These are phyloP conservation scores for Paradisaea rubra DNA, from an alignment of 2,113 vertebrate genomes.

Conservation along the genomic window DNA sequence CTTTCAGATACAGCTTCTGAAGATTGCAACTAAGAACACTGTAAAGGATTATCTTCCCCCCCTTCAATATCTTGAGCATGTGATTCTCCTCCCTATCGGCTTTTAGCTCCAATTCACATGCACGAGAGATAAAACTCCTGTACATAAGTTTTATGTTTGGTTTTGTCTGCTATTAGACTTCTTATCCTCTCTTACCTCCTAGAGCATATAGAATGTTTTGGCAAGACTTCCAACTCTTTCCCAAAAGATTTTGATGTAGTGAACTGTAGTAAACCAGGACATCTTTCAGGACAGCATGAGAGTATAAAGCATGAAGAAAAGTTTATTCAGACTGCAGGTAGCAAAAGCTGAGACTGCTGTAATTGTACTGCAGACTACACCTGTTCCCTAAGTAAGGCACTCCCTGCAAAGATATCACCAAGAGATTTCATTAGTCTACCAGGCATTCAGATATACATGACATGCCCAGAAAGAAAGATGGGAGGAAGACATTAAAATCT, in stretches of 20 bases:
- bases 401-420: constrained; percentile 47
- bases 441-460: constrained; percentile 10
- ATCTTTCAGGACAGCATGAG: constrained; percentile 52
- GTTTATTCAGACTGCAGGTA: constrained; percentile 49
- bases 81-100: neutral
- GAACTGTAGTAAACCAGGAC: constrained; percentile 24
- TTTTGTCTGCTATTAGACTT: constrained; percentile 23
- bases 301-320: constrained; percentile 46
- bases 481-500: neutral
- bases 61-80: neutral
- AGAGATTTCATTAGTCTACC: constrained; percentile 47
- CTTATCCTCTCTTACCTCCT: constrained; percentile 43
- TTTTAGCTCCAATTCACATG: neutral
- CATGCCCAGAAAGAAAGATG: constrained; percentile 13
- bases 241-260: constrained; percentile 12
- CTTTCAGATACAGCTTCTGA: neutral
- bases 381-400: constrained; percentile 47
- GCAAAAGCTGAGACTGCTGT: constrained; percentile 47
- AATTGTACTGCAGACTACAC: constrained; percentile 38
- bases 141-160: neutral
- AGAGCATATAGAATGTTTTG: constrained; percentile 25
- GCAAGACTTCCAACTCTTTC: constrained; percentile 46
- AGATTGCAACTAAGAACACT: neutral
- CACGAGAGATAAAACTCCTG: neutral
- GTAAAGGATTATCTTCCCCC: neutral